phyloP scores from a whole-genome alignment of 2,113 vertebrate species.

The Speoplatyrhinus poulsoni region DNA sequence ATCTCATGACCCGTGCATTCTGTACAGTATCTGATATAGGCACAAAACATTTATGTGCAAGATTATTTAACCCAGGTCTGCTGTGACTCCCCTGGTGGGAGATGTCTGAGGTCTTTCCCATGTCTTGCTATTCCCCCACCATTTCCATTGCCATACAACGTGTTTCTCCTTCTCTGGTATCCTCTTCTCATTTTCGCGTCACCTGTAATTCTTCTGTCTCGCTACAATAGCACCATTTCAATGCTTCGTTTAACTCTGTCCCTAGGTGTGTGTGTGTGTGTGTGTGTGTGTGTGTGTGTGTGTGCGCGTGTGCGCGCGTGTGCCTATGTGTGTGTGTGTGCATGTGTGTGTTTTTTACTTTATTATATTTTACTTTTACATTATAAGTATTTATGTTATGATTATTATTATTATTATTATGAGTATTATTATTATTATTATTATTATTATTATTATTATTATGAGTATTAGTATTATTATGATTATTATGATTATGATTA shows the following conservation, averaged over 20 bases:
- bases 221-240: slow-evolving; percentile 6
- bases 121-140: slow-evolving; percentile 54
- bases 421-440: not conserved
- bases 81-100: slow-evolving; percentile 43
- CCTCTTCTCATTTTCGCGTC: slow-evolving; percentile 15
- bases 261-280: not conserved
- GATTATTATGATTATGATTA: slow-evolving; percentile 1
- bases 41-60: slow-evolving; percentile 10
- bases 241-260: slow-evolving; percentile 24
- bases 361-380: too few species aligned
- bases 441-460: too few species aligned
- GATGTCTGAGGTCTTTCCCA: slow-evolving; percentile 59
- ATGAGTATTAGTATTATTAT: too few species aligned
- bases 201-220: slow-evolving; percentile 15
- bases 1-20: slow-evolving; percentile 1
- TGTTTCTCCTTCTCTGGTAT: slow-evolving; percentile 16
- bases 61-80: slow-evolving; percentile 26
- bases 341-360: too few species aligned
- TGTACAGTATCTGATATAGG: not conserved
- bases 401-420: slow-evolving; percentile 34
- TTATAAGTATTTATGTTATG: not conserved
- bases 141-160: slow-evolving; percentile 33
- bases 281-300: too few species aligned
- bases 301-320: not conserved
- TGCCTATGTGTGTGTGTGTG: not conserved